These are phyloP conservation scores for Orientallactaga bullata DNA, from an alignment of 2,113 vertebrate species.

Conservation along the genomic window DNA sequence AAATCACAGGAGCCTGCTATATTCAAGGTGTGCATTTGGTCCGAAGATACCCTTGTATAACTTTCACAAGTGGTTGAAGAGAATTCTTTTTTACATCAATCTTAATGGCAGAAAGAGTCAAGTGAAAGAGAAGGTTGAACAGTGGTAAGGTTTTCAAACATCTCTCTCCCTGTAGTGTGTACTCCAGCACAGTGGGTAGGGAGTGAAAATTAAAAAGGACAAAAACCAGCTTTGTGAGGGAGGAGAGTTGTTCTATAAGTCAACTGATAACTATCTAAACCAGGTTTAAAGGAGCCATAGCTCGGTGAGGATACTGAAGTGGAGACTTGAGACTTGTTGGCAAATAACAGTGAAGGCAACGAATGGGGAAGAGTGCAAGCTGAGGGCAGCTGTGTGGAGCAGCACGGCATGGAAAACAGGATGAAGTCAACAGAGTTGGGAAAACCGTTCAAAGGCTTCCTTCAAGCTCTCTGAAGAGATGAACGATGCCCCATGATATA, in stretches of 20 bases:
- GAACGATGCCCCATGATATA: neutral
- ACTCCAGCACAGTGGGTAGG: neutral
- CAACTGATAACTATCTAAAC: slow-evolving; percentile 20
- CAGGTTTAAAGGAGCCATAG: neutral
- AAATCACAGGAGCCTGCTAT: neutral
- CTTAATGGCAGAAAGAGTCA: neutral
- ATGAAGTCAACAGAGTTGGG: neutral
- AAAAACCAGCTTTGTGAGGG: slow-evolving; percentile 8
- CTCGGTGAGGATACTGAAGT: neutral
- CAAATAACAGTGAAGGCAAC: neutral
- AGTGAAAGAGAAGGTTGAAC: slow-evolving; percentile 9
- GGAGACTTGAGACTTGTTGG: neutral
- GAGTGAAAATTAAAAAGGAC: neutral
- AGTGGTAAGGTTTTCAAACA: neutral
- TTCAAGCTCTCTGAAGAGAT: neutral
- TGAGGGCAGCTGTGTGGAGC: neutral
- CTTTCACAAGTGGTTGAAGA: neutral
- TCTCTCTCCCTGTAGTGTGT: neutral
- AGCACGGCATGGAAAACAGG: neutral
- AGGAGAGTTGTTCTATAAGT: neutral
- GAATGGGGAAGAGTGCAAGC: neutral
- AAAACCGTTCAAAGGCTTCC: neutral
- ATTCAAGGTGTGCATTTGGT: slow-evolving; percentile 6
- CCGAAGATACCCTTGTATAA: neutral
- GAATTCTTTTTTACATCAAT: neutral